Percentiles rank a stretch among this genome's conserved stretches.
Evolutionary conservation across 2,113 vertebrate species (phyloP).

Genomic region (Blennius ocellaris): DNA sequence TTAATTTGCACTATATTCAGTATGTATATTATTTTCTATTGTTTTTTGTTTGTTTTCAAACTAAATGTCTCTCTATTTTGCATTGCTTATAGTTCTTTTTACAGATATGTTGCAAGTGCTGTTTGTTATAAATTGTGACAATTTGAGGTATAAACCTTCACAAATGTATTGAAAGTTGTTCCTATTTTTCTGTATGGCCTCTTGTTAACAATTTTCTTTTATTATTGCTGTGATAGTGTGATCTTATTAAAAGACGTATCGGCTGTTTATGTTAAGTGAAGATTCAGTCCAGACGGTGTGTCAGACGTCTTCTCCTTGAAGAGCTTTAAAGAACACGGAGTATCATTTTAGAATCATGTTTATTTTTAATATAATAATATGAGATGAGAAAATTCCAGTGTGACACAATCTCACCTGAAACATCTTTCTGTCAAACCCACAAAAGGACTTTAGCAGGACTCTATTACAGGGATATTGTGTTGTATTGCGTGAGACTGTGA

Average conservation of each 20-base stretch:
- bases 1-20: too few species aligned
- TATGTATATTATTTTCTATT: too few species aligned
- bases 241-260: not conserved
- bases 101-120: too few species aligned
- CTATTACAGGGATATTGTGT: constrained; percentile 3
- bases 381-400: not conserved
- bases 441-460: not conserved
- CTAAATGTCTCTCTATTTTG: too few species aligned
- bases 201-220: too few species aligned
- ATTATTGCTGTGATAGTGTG: not conserved
- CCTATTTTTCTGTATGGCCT: not conserved
- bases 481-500: not conserved
- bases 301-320: not conserved
- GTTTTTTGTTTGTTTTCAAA: too few species aligned
- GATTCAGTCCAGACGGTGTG: not conserved
- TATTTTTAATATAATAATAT: not conserved
- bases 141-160: not conserved
- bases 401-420: not conserved
- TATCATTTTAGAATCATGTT: not conserved
- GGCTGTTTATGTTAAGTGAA: not conserved
- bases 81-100: too few species aligned
- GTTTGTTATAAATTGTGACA: not conserved
- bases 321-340: not conserved
- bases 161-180: not conserved
- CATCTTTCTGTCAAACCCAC: not conserved